Base-by-base conservation (phyloP, 2,888 invertebrate species). In the Brachycybe producta region DNA sequence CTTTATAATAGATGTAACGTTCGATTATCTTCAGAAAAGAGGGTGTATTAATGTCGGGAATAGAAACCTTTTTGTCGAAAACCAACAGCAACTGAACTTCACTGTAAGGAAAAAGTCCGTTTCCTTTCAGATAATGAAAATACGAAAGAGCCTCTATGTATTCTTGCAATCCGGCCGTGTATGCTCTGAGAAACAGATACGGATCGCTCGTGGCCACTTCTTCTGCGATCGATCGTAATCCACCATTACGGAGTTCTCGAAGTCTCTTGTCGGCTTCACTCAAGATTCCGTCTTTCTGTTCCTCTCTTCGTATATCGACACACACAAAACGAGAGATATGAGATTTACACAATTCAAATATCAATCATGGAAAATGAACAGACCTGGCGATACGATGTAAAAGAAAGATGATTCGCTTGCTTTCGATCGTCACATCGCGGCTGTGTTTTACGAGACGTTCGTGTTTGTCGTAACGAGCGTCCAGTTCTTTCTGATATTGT, bases 361-460 rank as follows among this genome's bases (percentile, higher is more conserved):
- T 19, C 40, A 24, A 36, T 19, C 3, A 5, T 39, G 23, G n/a
- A 15, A 34, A 2, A 3, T n/a, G 39, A 49, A 56, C 70, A 67
- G 61, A 77, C 77, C 71, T 70, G 49, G 77, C 75, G 45, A 80
- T 72, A 28, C 83, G 80, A 65, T 91, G 91, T 19, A 92, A 67
- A 11, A 84, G 67, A 65, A 88, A 91, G 57, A 91, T 92, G 4
- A 85, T 80, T 53, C 88, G 71, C 64, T 92, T 92, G 67, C 88
- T 86, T 62, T 90, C 87, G 57, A 88, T 86, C 0, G 87, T 88
- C 19, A 88, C 76, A 62, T 88, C 90, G 24, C 88, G 73, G 54
- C 82, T 78, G 0, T 82, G 65, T 68, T 90, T 88, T 0, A 88
- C 77, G 27, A 91, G 75, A 39, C 84, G 71, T 64, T 91, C 91